phyloP scores from a whole-genome alignment of 2,888 invertebrate species.

The Aphodius sticticus region DNA sequence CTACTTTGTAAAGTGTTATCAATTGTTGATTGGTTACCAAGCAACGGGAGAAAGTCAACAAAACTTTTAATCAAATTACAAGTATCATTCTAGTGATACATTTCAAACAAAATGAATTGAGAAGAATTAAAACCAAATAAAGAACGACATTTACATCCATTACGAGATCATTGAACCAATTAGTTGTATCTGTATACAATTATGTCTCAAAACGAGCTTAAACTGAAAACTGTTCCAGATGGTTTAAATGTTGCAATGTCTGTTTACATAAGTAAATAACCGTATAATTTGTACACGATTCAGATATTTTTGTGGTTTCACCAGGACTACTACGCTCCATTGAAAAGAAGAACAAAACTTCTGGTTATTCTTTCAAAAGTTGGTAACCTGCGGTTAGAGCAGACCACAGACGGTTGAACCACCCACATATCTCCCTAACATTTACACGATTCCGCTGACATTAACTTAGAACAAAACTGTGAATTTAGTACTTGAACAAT shows the following conservation, averaged over 20 bases:
- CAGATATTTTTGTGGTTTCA: not conserved
- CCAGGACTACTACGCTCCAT: no score
- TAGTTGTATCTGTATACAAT: no score
- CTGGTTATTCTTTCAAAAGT: no score
- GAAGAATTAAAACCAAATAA: no score
- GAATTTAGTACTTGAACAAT: constrained; percentile 4
- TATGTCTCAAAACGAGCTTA: not conserved
- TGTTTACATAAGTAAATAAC: not conserved
- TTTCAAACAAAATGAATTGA: not conserved
- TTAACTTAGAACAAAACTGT: not conserved
- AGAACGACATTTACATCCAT: no score
- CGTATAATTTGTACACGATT: not conserved
- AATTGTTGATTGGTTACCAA: not conserved
- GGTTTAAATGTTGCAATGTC: not conserved
- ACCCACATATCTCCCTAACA: not conserved
- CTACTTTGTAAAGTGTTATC: not conserved
- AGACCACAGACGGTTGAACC: not conserved
- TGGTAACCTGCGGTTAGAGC: not conserved
- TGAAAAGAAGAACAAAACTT: no score
- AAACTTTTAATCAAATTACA: no score
- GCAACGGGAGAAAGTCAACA: not conserved
- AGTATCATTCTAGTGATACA: no score
- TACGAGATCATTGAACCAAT: no score
- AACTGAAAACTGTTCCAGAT: not conserved
- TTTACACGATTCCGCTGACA: not conserved